These are phyloP conservation scores for Muschampia staudingeri DNA, from an alignment of 2,888 invertebrate species.

Conservation along the genomic window DNA sequence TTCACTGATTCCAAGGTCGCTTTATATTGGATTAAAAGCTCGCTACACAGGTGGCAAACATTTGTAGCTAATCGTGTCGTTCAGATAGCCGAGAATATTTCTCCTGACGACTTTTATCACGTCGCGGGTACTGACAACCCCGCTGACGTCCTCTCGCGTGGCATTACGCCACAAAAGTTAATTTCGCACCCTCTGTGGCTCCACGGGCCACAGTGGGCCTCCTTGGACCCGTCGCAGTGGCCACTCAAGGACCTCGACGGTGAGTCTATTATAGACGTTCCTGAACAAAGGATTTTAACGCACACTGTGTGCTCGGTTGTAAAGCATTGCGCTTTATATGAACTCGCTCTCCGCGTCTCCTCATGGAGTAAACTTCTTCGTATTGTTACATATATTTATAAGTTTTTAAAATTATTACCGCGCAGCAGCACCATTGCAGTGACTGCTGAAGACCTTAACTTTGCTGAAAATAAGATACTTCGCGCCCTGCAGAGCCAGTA, in stretches of 20 bases:
- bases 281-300: slow-evolving; percentile 34
- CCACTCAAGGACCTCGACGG: slow-evolving; percentile 22
- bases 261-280: slow-evolving; percentile 29
- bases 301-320: slow-evolving; percentile 31
- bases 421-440: slow-evolving; percentile 5
- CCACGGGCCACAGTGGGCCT: slow-evolving; percentile 37
- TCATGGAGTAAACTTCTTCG: slow-evolving; percentile 38
- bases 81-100: slow-evolving; percentile 32
- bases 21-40: slow-evolving; percentile 53
- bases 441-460: background rate
- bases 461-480: slow-evolving; percentile 21
- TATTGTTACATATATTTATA: background rate
- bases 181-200: slow-evolving; percentile 43
- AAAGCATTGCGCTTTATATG: slow-evolving; percentile 32
- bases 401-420: background rate
- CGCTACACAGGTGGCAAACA: slow-evolving; percentile 50
- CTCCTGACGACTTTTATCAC: slow-evolving; percentile 17
- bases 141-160: slow-evolving; percentile 36
- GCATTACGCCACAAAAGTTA: slow-evolving; percentile 28
- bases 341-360: slow-evolving; percentile 31
- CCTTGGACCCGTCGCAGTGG: slow-evolving; percentile 32
- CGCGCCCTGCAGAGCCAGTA: slow-evolving; percentile 28
- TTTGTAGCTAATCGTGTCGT: slow-evolving; percentile 48
- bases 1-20: slow-evolving; percentile 49
- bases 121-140: background rate